phyloP scores from a whole-genome alignment of 2,113 vertebrate genomes.

The Rhinolophus sinicus region DNA sequence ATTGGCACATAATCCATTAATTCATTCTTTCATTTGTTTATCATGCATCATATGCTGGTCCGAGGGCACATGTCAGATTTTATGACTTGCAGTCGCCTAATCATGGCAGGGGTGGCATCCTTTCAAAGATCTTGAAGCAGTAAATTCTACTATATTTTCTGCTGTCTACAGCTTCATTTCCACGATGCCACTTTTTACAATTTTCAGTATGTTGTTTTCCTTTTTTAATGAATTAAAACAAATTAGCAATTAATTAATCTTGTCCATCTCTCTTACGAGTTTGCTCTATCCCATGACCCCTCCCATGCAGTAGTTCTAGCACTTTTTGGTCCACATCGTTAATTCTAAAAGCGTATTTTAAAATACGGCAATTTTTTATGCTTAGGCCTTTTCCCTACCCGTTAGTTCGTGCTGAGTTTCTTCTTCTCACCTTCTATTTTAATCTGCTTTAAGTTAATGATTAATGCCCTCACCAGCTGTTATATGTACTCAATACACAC shows the following conservation, averaged over 20 bases:
- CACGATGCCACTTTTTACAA: background rate
- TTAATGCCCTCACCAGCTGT: constrained; percentile 45
- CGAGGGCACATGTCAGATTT: background rate
- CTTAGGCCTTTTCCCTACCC: background rate
- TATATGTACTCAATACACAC: background rate
- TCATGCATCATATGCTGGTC: background rate
- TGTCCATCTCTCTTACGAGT: background rate
- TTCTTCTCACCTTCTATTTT: background rate
- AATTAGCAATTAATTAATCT: background rate
- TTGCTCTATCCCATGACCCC: background rate
- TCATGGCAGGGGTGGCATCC: background rate
- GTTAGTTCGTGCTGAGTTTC: background rate
- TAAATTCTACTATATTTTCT: background rate
- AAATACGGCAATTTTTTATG: background rate
- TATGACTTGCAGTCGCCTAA: background rate
- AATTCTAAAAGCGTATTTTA: background rate
- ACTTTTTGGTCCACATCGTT: background rate
- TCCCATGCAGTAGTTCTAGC: background rate
- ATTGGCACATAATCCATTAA: background rate
- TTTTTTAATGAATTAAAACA: background rate
- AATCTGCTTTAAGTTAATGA: constrained; percentile 25
- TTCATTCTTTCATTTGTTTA: background rate
- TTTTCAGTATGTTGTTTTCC: background rate
- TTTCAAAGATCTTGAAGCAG: background rate
- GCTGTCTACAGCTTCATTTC: background rate